Evolutionary conservation across 2,113 vertebrate genomes (phyloP), one percentile per base, ranked within the genome.

Genomic region (Atrichornis clamosus): DNA sequence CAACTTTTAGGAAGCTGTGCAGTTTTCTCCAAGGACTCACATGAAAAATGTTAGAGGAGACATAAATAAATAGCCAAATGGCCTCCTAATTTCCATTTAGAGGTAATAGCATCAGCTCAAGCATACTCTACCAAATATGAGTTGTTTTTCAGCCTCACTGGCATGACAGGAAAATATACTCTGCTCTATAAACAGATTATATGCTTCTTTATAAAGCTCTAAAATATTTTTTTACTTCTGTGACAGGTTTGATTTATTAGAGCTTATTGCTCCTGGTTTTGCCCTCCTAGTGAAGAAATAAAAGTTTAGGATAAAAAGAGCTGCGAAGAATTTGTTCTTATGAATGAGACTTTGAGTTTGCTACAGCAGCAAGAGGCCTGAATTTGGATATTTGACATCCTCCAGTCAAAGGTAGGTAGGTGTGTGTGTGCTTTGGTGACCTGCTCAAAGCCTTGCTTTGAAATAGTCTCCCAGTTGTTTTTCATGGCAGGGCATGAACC

Each of bases 401-500:
- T 55, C 50, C 5, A 49, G 50, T 11, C 1, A 0, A 53, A 84
- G 88, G 69, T 39, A 50, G 69, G 87, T n/a, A n/a, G n/a, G n/a
- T n/a, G n/a, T 53, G 49, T 6, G 4, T 15, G 42, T 19, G 60
- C 69, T 63, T 52, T 17, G 42, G 84, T 44, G 72, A 89, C 83
- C 72, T 20, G 15, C 69, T 49, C 70, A 64, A 68, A 85, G 70
- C 21, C 85, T 79, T 46, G 26, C 89, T 82, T 91, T 92, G 68
- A 90, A 96, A 93, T 21, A 58, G 83, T 91, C 85, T 55, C 78
- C 32, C 55, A 8, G 39, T 52, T 91, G 44, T 95, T 97, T 96
- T 94, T 86, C 96, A 91, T 91, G 90, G 84, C 81, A 64, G 88
- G 87, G 65, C 94, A 95, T 84, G 90, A 90, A 95, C 93, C 82